Percentiles rank a stretch among this genome's conserved stretches.
phyloP scores from a whole-genome alignment of 1,140 invertebrate species.

The Eufriesea mexicana region DNA sequence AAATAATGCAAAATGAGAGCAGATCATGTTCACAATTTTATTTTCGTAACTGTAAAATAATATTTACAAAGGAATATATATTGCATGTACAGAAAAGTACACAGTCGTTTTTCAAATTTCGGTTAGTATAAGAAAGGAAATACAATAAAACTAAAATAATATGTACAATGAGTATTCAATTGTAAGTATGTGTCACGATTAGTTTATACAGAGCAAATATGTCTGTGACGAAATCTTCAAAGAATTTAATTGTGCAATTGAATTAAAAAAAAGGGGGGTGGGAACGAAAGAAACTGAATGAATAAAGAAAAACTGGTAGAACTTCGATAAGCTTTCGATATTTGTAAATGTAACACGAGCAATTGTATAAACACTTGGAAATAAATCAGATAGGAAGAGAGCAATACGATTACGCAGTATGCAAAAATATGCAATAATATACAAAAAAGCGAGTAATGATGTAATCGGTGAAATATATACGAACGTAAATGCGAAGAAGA shows the following conservation, averaged over 20 bases:
- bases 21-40: constrained; percentile 45
- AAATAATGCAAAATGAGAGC: neutral
- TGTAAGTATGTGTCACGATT: constrained; percentile 21
- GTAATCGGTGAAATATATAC: constrained; percentile 30
- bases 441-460: constrained; percentile 28
- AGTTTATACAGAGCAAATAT: constrained; percentile 36
- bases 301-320: too few relatives aligned
- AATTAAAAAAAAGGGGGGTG: neutral
- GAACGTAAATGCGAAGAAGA: constrained; percentile 54
- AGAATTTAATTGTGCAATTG: neutral
- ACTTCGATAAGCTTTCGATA: neutral
- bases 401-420: neutral
- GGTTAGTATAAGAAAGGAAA: constrained; percentile 29
- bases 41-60: constrained; percentile 54
- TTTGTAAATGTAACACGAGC: neutral
- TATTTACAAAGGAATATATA: constrained; percentile 56
- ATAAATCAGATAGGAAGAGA: neutral
- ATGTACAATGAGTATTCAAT: constrained; percentile 42
- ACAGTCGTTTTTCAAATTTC: constrained; percentile 53
- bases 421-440: constrained; percentile 25
- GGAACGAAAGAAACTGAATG: too few relatives aligned
- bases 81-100: constrained; percentile 56
- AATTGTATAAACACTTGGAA: neutral
- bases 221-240: neutral
- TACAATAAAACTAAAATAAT: constrained; percentile 31